phyloP scores from a whole-genome alignment of 2,888 invertebrate genomes.

The Hecatera dysodea region DNA sequence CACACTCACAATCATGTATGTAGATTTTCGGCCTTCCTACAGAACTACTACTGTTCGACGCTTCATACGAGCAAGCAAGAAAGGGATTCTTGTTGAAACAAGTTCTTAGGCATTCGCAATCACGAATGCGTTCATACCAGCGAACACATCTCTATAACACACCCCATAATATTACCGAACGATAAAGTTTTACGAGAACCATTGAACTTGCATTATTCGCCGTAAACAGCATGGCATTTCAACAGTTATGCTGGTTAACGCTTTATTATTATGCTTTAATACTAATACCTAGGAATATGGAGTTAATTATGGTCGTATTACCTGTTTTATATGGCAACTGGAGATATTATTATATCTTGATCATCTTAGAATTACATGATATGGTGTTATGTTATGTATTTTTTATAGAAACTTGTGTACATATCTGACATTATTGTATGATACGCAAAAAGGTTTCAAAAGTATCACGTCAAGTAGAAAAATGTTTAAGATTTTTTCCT shows the following conservation, averaged over 20 bases:
- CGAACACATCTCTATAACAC: constrained; percentile 10
- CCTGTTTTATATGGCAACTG: constrained; percentile 4
- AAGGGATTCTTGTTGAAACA: constrained; percentile 14
- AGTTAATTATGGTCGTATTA: constrained; percentile 14
- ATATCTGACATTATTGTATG: background rate
- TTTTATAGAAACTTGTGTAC: background rate
- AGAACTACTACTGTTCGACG: background rate
- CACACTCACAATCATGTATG: too few relatives aligned
- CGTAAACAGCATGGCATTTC: constrained; percentile 46
- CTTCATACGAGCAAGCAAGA: background rate
- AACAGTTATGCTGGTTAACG: constrained; percentile 41
- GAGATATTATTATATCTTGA: constrained; percentile 2
- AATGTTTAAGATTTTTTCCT: background rate
- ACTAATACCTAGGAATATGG: constrained; percentile 25
- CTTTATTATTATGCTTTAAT: constrained; percentile 41
- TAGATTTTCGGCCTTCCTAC: too few relatives aligned
- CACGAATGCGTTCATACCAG: constrained; percentile 10
- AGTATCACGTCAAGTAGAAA: background rate
- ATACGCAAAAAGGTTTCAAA: background rate
- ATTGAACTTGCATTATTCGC: constrained; percentile 53
- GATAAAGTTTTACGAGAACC: constrained; percentile 57
- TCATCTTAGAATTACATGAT: background rate
- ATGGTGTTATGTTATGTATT: background rate
- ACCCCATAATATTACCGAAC: constrained; percentile 35
- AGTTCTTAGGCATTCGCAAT: constrained; percentile 15